These are phyloP conservation scores for Pollachius pollachius DNA, from an alignment of 2,113 vertebrate species.

Conservation along the genomic window DNA sequence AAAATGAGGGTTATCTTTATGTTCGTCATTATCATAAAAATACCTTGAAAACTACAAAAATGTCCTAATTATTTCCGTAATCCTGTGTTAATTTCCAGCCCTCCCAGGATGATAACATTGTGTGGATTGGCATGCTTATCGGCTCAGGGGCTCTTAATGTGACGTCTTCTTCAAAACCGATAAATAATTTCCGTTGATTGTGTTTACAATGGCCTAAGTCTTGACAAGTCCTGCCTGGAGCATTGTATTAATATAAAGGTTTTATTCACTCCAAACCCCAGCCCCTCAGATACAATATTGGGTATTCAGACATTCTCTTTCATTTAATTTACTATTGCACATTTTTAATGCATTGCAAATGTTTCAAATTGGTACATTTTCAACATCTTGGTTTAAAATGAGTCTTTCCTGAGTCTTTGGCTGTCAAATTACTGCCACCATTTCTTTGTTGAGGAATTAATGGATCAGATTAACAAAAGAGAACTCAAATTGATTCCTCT, in stretches of 20 bases:
- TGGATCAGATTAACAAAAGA: conserved; percentile 18
- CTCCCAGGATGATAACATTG: conserved; percentile 43
- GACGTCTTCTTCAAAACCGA: conserved; percentile 63
- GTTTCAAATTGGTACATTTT: too few species aligned
- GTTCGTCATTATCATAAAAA: too few species aligned
- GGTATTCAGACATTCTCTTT: too few species aligned
- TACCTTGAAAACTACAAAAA: neutral
- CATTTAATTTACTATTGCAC: too few species aligned
- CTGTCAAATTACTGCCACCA: neutral
- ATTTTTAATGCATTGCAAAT: too few species aligned
- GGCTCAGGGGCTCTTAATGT: conserved; percentile 56
- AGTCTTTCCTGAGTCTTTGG: neutral
- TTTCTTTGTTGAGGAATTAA: conserved; percentile 18
- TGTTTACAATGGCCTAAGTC: conserved; percentile 71
- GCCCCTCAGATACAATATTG: conserved; percentile 62
- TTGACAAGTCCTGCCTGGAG: conserved; percentile 73
- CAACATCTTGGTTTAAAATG: too few species aligned
- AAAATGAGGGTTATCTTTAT: too few species aligned
- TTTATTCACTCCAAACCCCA: conserved; percentile 60
- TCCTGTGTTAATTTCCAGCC: conserved; percentile 11
- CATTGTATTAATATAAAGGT: conserved; percentile 72
- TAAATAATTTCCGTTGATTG: conserved; percentile 66
- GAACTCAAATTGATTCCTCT: neutral
- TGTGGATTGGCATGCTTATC: conserved; percentile 42
- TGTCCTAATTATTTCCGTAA: neutral